Evolutionary conservation across 2,888 invertebrate genomes (phyloP), one percentile per base, ranked within the genome.

Genomic region (Gymnosoma rotundatum): DNA sequence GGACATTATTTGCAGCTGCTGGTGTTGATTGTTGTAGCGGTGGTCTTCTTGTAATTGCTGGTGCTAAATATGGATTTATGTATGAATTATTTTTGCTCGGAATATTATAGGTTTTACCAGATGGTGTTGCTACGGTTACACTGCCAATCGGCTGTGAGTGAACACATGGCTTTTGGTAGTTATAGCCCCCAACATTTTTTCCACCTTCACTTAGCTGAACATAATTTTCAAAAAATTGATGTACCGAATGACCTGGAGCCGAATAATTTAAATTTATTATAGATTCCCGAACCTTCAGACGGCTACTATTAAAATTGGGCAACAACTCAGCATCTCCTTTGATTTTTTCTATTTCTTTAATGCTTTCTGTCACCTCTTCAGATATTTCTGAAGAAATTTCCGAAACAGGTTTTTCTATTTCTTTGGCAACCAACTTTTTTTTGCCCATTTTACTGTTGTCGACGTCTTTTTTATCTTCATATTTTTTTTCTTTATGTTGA

Each of bases 291-390:
- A 87, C 83, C 78, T 88, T 86, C 76, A 86, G 87, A 12, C 80
- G 86, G 18, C 82, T 82, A 38, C 67, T 83, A 67, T 83, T 86
- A 18, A 85, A 74, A 32, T 87, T 88, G 1, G 90, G 89, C 82
- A 92, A 79, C 36, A 92, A 73, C 79, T 92, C 91, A 18, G 90
- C 91, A 87, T 92, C 92, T 16, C 91, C 91, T 79, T 88, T 88
- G 50, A 92, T 89, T 88, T 91, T 91, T 80, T 91, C 89, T 32
- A 89, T 89, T 14, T 88, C 45, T 54, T 69, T 66, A 3, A 67
- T 64, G 12, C 32, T 75, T 21, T 81, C 81, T 21, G 74, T 54
- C 6, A 79, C 36, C 48, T 81, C 80, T 20, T 66, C 79, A 36
- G 73, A 76, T 58, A 69, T 70, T 74, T 84, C 86, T 0, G 83